Evolutionary conservation across 2,113 vertebrate genomes (phyloP), one percentile per base, ranked within the genome.

Genomic region (Geothlypis trichas): DNA sequence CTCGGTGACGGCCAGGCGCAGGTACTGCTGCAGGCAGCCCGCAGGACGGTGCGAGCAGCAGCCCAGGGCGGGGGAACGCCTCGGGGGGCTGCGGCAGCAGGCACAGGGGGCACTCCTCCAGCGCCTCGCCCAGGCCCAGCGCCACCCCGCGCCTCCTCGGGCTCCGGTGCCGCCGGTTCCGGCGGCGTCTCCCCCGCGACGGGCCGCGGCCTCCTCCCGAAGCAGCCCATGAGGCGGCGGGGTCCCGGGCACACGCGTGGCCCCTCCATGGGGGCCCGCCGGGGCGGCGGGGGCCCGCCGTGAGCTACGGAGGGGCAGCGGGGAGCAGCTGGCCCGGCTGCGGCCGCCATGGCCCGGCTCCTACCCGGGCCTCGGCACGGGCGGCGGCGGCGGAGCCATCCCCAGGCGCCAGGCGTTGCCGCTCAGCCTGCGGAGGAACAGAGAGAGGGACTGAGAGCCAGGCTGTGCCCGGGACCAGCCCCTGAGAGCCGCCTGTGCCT

Each of bases 21-120:
- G 89, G 90, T 98, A 99, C 90, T 96, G 98, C 66, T 98, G 95
- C 87, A 99, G 97, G 91, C 98, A 99, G 90, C 97, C 95, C 8
- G 97, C 99, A 99, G 0, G 98, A 97, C 98, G 98, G 96, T 99
- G 98, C 7, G 97, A 74, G 39, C 98, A 99, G 80, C 95, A 98
- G 69, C 95, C 96, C 67, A 99, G 98, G 8, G 84, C 95, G 7
- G 98, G n/a, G 98, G 83, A 99, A 99, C 93, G 98, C 98, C 93
- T 97, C 96, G 0, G 98, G 97, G 1, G 98, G 98, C 95, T 99
- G 99, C 72, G 98, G 98, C 85, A 99, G 98, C 91, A 99, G 98
- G 97, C 99, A 99, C 82, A 99, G 97, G 5, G 98, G 98, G 73
- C 99, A 99, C 95, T 99, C 98, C 93, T 98, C 92, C 96, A 46